Evolutionary conservation across 1,140 invertebrate genomes (phyloP), one percentile per base, ranked within the genome.

Genomic region (Ooceraea biroi): DNA sequence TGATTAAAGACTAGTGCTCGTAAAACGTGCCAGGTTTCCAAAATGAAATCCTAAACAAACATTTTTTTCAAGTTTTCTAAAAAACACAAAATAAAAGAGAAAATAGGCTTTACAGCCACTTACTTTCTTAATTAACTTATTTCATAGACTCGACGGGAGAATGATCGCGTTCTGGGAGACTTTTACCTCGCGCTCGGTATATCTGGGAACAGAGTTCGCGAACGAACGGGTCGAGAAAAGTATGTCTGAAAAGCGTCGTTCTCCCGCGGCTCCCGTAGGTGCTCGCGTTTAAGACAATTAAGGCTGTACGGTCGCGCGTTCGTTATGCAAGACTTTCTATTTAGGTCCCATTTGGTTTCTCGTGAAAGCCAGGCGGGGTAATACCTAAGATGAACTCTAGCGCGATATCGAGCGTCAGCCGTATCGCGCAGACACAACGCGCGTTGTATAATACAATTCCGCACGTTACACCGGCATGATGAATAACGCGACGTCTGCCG

Each of bases 281-380:
- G 69, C 3, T 44, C 36, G 76, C 36, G 36, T 58, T 80, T 36
- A 12, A 58, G 22, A 71, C 36, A 80, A 71, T 58, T 80, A 69
- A 69, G 36, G 22, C 44, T n/a, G n/a, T n/a, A 80, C 41, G 19
- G 19, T 27, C 72, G 48, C 50, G 36, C n/a, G 69, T 80, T 69
- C 63, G 65, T 80, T 80, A 80, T 57, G 76, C 52, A 80, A 71
- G 65, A 80, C 76, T 80, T 80, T 80, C 76, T 71, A 80, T 71
- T 80, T 71, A 41, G 50, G 50, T 80, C 36, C 2, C 17, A 36
- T 80, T 69, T 71, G 17, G 50, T 80, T 80, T 69, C 50, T 69
- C 41, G 65, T 80, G 50, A 80, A 80, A 80, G n/a, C n/a, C n/a
- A n/a, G 65, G 65, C 25, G 46, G 36, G 44, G 17, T 58, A 57